phyloP scores from a whole-genome alignment of 2,797 vertebrate genomes.

The Periparus ater region DNA sequence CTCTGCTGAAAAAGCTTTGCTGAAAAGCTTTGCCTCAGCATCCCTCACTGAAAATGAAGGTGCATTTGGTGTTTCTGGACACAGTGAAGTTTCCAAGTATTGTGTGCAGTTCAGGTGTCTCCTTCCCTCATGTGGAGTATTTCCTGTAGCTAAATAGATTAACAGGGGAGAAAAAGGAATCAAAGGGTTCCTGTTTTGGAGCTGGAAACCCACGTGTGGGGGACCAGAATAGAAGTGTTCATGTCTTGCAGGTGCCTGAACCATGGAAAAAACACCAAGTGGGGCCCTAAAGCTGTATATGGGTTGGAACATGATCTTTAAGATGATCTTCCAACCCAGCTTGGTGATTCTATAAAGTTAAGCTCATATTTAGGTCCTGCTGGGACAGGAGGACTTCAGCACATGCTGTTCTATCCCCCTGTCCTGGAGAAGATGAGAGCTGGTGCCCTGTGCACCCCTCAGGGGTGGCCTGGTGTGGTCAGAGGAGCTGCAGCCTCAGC shows the following conservation, averaged over 20 bases:
- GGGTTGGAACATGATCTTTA: not conserved
- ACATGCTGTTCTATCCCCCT: not conserved
- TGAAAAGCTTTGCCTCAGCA: not conserved
- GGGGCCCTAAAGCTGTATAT: not conserved
- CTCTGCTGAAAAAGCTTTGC: not conserved
- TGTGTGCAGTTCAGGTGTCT: not conserved
- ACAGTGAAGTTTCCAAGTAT: not conserved
- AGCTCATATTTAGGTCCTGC: not conserved
- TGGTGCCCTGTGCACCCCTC: not conserved
- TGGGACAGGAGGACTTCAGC: not conserved
- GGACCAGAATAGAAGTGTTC: not conserved
- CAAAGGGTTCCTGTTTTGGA: slow-evolving; percentile 40
- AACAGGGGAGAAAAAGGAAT: slow-evolving; percentile 6
- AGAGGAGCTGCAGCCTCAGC: not conserved
- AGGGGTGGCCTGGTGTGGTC: not conserved
- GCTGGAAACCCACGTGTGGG: not conserved
- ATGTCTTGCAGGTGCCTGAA: not conserved
- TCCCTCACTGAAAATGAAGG: not conserved
- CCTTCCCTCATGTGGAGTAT: not conserved
- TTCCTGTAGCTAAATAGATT: slow-evolving; percentile 9
- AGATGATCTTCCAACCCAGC: not conserved
- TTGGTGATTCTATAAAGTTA: not conserved
- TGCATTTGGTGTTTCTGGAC: not conserved
- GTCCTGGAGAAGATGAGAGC: not conserved
- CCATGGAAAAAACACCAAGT: not conserved